A percentile compares a stretch with the other conserved stretches of the same genome.
Evolutionary conservation across 2,888 invertebrate genomes (phyloP).

Genomic region (Odontomyia ornata): DNA sequence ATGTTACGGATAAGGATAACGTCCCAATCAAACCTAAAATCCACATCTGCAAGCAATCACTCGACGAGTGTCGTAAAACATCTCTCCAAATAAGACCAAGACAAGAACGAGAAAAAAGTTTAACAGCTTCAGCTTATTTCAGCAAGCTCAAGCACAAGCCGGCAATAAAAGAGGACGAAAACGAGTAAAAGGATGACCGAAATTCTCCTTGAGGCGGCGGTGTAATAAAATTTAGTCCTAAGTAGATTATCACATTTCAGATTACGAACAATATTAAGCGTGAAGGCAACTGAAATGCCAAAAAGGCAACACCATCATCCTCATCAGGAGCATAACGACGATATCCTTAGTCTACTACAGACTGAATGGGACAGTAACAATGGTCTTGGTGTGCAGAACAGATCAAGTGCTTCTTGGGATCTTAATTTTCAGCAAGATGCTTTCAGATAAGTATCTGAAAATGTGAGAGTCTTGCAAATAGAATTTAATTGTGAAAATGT

Average conservation of each 20-base stretch:
- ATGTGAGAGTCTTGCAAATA: neutral
- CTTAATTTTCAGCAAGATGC: conserved; percentile 4
- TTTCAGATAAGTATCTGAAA: conserved; percentile 1
- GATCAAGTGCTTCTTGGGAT: neutral
- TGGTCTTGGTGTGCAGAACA: no score
- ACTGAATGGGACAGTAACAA: no score
- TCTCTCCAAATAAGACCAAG: neutral
- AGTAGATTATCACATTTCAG: conserved; percentile 40
- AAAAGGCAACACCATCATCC: neutral
- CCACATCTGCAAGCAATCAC: neutral
- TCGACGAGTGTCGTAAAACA: neutral
- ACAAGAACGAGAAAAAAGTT: no score
- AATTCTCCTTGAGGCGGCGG: neutral
- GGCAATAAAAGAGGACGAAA: neutral
- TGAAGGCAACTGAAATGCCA: conserved; percentile 1
- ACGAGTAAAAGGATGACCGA: conserved; percentile 1
- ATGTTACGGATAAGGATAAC: no score
- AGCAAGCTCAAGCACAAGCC: no score
- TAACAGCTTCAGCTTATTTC: neutral
- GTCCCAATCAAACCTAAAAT: no score
- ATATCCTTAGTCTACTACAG: no score
- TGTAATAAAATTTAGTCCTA: conserved; percentile 33
- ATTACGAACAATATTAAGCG: conserved; percentile 14
- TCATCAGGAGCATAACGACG: no score
- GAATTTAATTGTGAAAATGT: conserved; percentile 1